Evolutionary conservation across 1,140 invertebrate species (phyloP), one percentile per base, ranked within the genome.

Genomic region (Orius laevigatus): DNA sequence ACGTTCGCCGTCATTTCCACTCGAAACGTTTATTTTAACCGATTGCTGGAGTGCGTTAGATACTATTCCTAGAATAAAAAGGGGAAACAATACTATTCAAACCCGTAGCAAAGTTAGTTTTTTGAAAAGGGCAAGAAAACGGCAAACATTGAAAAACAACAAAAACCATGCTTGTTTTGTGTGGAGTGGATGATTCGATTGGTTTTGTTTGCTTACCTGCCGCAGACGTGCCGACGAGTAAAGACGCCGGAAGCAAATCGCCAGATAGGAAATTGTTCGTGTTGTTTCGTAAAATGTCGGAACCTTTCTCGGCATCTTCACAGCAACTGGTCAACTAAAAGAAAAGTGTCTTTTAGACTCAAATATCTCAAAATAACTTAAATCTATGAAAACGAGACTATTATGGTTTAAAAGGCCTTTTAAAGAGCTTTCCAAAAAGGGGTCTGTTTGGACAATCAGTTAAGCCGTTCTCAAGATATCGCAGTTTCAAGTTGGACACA

Each of bases 221-320:
- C 2, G 50, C 39, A 3, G 54, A 50, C 19, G 52, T 48, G 10
- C 42, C 46, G 10, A 47, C 51, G 14, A 55, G 54, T 18, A 51
- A 45, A 43, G 47, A 51, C 18, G 49, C 40, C 9, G 51, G 41
- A 4, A 55, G 36, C 20, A 76, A 60, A 60, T 78, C 78, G 46
- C 78, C 74, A 25, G 79, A 81, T 4, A 84, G 63, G 56, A 83
- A 75, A 61, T 75, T 81, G 61, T 84, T 84, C 20, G 80, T 80
- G 58, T 80, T 84, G 61, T 84, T 84, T 25, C 79, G 72, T 48
- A 81, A 69, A 60, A 79, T 74, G 52, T 85, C 81, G 18, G 71
- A 68, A 25, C 75, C 74, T 58, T 78, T 49, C 8, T 75, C 35
- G 72, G 65, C 53, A 76, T 25, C 46, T n/a, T 52, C 51, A 19